These are phyloP conservation scores for Scaptomyza hsui DNA, from an alignment of 1,140 invertebrate genomes.

Conservation along the genomic window DNA sequence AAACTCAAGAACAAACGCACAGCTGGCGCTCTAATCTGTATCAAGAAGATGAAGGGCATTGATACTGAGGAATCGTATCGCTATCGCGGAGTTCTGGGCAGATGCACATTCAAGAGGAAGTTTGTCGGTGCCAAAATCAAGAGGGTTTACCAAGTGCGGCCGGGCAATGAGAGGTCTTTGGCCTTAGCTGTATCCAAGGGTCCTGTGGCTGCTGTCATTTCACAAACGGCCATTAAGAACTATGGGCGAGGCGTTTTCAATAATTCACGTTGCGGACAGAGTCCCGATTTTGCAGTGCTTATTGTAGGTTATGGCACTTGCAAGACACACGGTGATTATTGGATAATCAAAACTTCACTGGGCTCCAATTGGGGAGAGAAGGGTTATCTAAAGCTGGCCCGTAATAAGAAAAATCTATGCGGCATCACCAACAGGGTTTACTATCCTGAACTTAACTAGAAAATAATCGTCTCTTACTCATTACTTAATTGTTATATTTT, in stretches of 20 bases:
- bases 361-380: constrained; percentile 7
- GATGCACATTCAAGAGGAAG: background rate
- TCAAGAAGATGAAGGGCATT: constrained; percentile 6
- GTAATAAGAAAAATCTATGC: constrained; percentile 23
- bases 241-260: constrained; percentile 14
- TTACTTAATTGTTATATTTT: too few species aligned
- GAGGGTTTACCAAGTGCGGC: background rate
- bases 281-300: constrained; percentile 10
- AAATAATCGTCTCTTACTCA: too few species aligned
- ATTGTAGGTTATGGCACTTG: constrained; percentile 27
- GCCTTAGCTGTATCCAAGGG: background rate
- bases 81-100: constrained; percentile 8
- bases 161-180: constrained; percentile 3
- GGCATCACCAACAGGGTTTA: constrained; percentile 18
- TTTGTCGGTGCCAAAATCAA: constrained; percentile 1
- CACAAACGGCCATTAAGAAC: background rate
- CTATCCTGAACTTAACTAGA: background rate
- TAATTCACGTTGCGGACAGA: background rate
- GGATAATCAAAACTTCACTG: constrained; percentile 26
- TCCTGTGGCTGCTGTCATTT: constrained; percentile 22
- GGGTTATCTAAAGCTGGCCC: constrained; percentile 25
- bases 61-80: constrained; percentile 15
- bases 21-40: background rate
- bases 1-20: background rate
- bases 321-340: constrained; percentile 9